Percentiles rank a stretch among this genome's conserved stretches.
These are phyloP conservation scores for Characodon lateralis DNA, from an alignment of 2,797 vertebrate species.

Conservation along the genomic window DNA sequence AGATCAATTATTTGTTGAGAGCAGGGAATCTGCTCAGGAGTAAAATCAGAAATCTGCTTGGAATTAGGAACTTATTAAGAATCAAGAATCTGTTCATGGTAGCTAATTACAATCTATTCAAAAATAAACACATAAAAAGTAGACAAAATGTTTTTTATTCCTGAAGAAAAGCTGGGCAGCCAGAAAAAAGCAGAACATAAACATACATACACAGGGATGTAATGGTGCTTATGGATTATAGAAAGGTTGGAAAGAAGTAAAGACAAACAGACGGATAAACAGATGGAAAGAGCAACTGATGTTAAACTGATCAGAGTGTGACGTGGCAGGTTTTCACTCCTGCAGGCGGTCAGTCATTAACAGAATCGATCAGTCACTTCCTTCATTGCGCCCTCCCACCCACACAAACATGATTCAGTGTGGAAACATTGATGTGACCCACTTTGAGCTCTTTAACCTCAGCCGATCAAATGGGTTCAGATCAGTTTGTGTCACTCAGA, in stretches of 20 bases:
- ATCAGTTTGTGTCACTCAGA: neutral
- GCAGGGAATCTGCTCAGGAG: neutral
- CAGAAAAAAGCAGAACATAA: neutral
- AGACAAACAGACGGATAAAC: neutral
- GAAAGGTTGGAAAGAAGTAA: neutral
- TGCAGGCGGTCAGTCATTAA: neutral
- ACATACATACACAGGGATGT: neutral
- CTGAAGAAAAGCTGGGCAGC: neutral
- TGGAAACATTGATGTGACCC: neutral
- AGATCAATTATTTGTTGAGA: neutral
- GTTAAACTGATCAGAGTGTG: neutral
- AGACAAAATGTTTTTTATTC: neutral
- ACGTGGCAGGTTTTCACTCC: neutral
- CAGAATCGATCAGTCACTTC: neutral
- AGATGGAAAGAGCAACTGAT: neutral
- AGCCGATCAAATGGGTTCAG: neutral
- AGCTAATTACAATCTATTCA: neutral
- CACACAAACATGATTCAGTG: neutral
- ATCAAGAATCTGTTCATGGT: no score
- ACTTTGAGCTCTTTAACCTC: slow-evolving; percentile 7
- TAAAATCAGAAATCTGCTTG: neutral
- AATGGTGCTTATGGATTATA: neutral
- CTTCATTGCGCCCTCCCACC: neutral
- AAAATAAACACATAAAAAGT: no score
- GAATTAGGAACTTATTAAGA: neutral